phyloP scores from a whole-genome alignment of 2,797 vertebrate genomes.

The Bradypodion ventrale region DNA sequence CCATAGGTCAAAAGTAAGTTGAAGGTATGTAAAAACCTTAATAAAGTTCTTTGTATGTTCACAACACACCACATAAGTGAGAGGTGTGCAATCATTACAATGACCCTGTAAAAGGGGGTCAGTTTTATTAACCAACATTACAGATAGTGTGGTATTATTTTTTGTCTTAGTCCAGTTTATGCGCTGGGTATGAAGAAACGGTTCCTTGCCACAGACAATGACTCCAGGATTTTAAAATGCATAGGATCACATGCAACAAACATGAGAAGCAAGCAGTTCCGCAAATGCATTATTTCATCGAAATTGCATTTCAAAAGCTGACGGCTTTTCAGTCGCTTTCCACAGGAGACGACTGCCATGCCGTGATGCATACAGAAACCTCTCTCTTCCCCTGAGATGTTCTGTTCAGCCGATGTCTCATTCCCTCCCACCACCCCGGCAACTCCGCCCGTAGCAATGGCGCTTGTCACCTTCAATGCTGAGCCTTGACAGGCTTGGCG shows the following conservation, averaged over 20 bases:
- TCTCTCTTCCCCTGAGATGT: background rate
- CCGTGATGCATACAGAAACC: background rate
- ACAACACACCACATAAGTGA: no score
- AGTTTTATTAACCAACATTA: no score
- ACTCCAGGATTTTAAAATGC: no score
- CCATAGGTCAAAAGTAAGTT: no score
- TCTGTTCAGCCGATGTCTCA: background rate
- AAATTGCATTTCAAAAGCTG: background rate
- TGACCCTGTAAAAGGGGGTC: no score
- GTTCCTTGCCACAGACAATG: no score
- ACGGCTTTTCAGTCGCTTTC: background rate
- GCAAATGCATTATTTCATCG: background rate
- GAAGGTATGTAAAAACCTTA: no score
- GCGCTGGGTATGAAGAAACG: no score
- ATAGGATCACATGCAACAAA: background rate
- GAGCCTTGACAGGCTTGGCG: background rate
- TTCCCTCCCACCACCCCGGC: no score
- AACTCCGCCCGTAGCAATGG: background rate
- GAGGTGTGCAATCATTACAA: no score
- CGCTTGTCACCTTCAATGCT: background rate
- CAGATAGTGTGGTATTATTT: no score
- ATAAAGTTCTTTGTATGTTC: no score
- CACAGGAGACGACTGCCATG: background rate
- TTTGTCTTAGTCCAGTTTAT: background rate
- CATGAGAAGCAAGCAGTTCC: background rate